phyloP scores from a whole-genome alignment of 2,113 vertebrate species.

The Tachysurus fulvidraco region DNA sequence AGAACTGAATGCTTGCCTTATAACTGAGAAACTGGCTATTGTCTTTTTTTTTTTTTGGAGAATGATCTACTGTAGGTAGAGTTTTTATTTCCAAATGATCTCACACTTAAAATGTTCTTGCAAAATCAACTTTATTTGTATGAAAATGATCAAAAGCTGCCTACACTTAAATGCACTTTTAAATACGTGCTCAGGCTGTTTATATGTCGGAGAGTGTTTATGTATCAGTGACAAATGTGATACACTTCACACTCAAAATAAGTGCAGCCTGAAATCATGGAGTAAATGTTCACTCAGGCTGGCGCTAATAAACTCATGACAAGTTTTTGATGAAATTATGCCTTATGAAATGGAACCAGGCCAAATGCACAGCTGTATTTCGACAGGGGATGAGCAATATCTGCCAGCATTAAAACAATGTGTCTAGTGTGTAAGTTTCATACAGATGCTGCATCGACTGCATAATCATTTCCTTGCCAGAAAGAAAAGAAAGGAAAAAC shows the following conservation, averaged over 20 bases:
- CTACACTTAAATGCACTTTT: not conserved
- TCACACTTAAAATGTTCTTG: not conserved
- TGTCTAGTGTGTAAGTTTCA: conserved; percentile 46
- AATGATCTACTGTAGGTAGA: no score
- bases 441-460: conserved; percentile 45
- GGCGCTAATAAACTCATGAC: conserved; percentile 7
- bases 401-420: conserved; percentile 40
- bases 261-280: not conserved
- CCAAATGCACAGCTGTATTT: conserved; percentile 46
- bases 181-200: not conserved
- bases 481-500: conserved; percentile 28
- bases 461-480: conserved; percentile 48
- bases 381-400: conserved; percentile 56
- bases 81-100: no score
- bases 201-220: not conserved
- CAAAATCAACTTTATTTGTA: not conserved
- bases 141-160: not conserved
- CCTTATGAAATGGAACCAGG: not conserved
- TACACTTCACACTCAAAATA: not conserved
- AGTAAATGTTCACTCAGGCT: not conserved
- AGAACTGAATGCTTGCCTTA: not conserved
- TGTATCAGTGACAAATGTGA: not conserved
- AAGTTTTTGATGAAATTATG: conserved; percentile 6
- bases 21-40: no score
- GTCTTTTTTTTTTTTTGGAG: no score